Evolutionary conservation across 2,113 vertebrate genomes (phyloP).

Genomic region (Sebastes fasciatus): DNA sequence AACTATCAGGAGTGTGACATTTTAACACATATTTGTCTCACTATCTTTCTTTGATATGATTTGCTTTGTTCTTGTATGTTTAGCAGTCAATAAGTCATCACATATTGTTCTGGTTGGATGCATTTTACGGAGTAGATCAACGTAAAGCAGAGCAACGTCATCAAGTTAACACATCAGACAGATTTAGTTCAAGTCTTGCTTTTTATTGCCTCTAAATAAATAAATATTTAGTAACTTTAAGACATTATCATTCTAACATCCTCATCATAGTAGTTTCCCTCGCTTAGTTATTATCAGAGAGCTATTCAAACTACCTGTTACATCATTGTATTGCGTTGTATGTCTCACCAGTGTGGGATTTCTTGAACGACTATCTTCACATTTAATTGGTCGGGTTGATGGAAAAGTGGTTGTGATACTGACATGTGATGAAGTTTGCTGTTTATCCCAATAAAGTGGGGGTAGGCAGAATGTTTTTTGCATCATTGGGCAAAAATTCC

Average conservation of each 20-base stretch:
- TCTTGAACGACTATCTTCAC: not conserved
- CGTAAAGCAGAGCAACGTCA: not conserved
- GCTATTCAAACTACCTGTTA: conserved; percentile 1
- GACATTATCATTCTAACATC: not conserved
- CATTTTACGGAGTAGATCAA: not conserved
- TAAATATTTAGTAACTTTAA: not conserved
- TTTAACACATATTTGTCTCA: not conserved
- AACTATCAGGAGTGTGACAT: not conserved
- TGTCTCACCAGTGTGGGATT: conserved; percentile 3
- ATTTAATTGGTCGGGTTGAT: not conserved
- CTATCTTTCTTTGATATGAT: not conserved
- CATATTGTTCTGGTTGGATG: not conserved
- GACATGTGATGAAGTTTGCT: not conserved
- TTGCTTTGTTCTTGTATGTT: not conserved
- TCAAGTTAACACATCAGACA: not conserved
- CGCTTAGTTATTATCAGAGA: not conserved
- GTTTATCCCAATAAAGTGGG: not conserved
- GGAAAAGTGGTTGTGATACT: not conserved
- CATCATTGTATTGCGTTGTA: not conserved
- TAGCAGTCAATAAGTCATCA: too few species aligned
- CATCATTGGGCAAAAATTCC: too few species aligned
- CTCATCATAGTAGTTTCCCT: not conserved
- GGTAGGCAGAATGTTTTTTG: too few species aligned
- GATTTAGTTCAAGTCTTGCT: not conserved
- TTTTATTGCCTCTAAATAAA: not conserved